Conservation (phyloP, 2,888 invertebrate species). For the Thera obeliscata region DNA sequence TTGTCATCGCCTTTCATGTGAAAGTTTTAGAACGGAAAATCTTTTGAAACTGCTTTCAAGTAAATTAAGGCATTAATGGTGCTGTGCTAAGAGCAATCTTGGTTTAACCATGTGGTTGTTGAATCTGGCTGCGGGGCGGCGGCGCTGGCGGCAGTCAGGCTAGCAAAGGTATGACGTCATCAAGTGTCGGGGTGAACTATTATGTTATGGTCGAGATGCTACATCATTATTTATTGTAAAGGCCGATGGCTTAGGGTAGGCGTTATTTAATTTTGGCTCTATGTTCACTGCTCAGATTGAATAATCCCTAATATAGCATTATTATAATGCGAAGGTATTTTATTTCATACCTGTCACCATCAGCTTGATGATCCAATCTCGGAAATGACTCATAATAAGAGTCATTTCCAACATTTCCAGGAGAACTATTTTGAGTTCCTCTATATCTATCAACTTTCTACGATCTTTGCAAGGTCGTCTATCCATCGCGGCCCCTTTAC, state of each 20-base stretch:
- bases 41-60: conserved; percentile 82
- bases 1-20: conserved; percentile 76
- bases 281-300: background rate
- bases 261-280: background rate
- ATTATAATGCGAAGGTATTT: no score
- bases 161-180: conserved; percentile 8
- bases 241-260: background rate
- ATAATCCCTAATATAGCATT: no score
- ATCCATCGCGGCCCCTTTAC: no score
- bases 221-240: conserved; percentile 11
- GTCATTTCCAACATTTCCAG: no score
- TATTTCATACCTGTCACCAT: no score
- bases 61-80: conserved; percentile 82
- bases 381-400: no score
- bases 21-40: conserved; percentile 81
- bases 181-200: conserved; percentile 1
- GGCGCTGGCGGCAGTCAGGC: conserved; percentile 12
- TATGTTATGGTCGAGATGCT: background rate
- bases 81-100: conserved; percentile 60
- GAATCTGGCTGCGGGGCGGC: conserved; percentile 19
- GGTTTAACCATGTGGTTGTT: conserved; percentile 41
- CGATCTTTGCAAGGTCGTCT: no score
- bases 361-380: no score
- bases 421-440: no score
- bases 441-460: no score